Evolutionary conservation across 2,888 invertebrate genomes (phyloP).

Genomic region (Caenorhabditis zanzibari): DNA sequence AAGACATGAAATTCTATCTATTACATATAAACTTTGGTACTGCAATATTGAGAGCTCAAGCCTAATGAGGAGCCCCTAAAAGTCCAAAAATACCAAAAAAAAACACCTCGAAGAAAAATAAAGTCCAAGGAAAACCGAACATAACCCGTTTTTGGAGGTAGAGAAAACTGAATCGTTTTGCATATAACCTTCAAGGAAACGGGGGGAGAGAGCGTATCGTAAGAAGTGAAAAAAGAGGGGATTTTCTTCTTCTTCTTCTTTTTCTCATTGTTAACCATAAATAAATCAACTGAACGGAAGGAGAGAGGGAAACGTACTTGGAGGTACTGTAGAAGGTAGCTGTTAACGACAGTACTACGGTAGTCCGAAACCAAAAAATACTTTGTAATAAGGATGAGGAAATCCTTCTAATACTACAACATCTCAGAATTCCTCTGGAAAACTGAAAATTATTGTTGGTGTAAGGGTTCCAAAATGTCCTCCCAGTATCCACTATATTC

Average conservation of each 20-base stretch:
- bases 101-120: neutral
- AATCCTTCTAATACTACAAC: too few relatives aligned
- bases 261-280: slow-evolving; percentile 6
- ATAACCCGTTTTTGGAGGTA: slow-evolving; percentile 47
- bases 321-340: neutral
- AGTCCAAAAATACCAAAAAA: neutral
- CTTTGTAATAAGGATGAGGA: too few relatives aligned
- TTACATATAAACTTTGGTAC: too few relatives aligned
- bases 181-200: slow-evolving; percentile 10
- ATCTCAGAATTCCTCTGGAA: too few relatives aligned
- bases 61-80: too few relatives aligned
- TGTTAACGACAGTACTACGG: neutral
- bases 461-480: neutral
- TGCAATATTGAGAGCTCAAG: too few relatives aligned
- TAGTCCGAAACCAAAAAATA: too few relatives aligned
- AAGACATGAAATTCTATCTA: too few relatives aligned
- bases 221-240: slow-evolving; percentile 2
- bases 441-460: neutral
- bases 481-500: too few relatives aligned
- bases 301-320: neutral
- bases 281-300: slow-evolving; percentile 30
- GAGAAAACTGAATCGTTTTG: neutral
- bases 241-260: too few relatives aligned
- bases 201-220: slow-evolving; percentile 45
- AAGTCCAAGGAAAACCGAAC: neutral